Percentiles rank a stretch among this genome's conserved stretches.
Evolutionary conservation across 1,140 invertebrate species (phyloP).

Genomic region (Monomorium pharaonis): DNA sequence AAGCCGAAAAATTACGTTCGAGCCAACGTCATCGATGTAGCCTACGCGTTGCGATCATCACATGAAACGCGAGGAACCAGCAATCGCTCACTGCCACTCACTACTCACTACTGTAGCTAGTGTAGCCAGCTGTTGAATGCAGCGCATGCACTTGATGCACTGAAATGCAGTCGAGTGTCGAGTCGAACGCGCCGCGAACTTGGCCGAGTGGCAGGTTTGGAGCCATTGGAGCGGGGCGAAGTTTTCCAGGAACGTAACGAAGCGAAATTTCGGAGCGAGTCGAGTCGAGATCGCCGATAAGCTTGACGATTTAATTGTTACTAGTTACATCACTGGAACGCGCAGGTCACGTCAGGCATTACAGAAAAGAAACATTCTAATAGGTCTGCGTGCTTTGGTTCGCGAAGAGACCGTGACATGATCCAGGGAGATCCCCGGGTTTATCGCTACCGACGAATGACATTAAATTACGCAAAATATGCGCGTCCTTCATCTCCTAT

Average conservation of each 20-base stretch:
- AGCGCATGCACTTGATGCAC: too few relatives aligned
- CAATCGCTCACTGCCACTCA: background rate
- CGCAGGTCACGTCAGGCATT: background rate
- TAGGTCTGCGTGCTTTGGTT: background rate
- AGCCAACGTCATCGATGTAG: background rate
- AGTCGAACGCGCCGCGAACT: background rate
- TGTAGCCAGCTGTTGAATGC: background rate
- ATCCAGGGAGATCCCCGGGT: slow-evolving; percentile 8
- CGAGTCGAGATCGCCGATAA: too few relatives aligned
- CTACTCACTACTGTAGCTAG: too few relatives aligned
- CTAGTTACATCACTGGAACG: background rate
- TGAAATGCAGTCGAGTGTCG: background rate
- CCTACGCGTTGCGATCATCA: background rate
- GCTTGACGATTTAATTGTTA: too few relatives aligned
- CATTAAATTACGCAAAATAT: background rate
- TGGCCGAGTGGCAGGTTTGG: background rate
- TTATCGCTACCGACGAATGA: background rate
- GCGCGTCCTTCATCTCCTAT: background rate
- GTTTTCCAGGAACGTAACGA: background rate
- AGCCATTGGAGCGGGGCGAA: background rate
- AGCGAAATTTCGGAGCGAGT: background rate
- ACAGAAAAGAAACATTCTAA: background rate
- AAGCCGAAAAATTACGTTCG: background rate
- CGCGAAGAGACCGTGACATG: background rate
- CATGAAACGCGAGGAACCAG: background rate